Evolutionary conservation across 2,797 vertebrate genomes (phyloP), one percentile per base, ranked within the genome.

Genomic region (Trematomus bernacchii): DNA sequence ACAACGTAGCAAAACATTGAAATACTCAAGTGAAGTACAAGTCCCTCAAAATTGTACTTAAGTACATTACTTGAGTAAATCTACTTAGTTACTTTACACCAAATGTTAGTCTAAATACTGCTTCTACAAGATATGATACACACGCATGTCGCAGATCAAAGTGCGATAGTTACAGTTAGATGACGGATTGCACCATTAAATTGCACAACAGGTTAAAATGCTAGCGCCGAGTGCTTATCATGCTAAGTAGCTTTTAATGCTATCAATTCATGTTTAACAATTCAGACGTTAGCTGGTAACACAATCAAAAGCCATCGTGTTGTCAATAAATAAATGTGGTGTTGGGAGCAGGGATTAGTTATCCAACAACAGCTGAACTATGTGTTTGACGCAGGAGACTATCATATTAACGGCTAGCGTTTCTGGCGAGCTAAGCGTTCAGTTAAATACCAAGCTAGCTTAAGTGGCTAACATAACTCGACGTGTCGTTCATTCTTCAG

Each of bases 151-250:
- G 21, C 5, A 40, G 27, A 15, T 60, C n/a, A 60, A 78, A 58
- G 72, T 79, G 52, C 60, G 61, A 71, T 16, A 71, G 8, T 53
- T 8, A 37, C 9, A 37, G 30, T 5, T 37, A 37, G 33, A 18
- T 42, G 3, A 50, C 2, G 4, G 1, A 43, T 63, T 54, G 19
- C 21, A 67, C 53, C 30, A 59, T 51, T 51, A 58, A 64, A 64
- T 80, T 73, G 65, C 58, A 86, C 86, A 85, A 85, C 77, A 71
- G 54, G 64, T 82, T 62, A 54, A 9, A 37, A 47, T 6, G n/a
- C 37, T 53, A 12, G 12, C 61, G n/a, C 8, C 63, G 13, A 51
- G 13, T 11, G 21, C 10, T 60, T 15, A 67, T 4, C 48, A 8
- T 23, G 75, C 79, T 65, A 79, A 72, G 52, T 21, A 9, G 21